Percentiles rank a stretch among this genome's conserved stretches.
phyloP scores from a whole-genome alignment of 2,113 vertebrate genomes.

The Myrmophylax atrothorax region DNA sequence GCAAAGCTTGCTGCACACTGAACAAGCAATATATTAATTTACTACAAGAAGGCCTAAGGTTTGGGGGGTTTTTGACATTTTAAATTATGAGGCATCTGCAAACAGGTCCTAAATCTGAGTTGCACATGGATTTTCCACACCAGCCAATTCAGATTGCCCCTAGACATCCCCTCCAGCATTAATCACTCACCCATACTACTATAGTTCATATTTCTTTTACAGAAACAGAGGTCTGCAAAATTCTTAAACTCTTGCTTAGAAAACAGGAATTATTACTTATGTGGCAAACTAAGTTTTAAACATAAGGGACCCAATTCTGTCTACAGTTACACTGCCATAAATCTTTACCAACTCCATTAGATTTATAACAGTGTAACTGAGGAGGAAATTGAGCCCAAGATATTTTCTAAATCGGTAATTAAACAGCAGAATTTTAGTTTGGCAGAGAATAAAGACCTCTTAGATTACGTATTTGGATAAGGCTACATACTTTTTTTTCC shows the following conservation, averaged over 20 bases:
- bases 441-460: slow-evolving; percentile 20
- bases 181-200: slow-evolving; percentile 43
- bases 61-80: slow-evolving; percentile 22
- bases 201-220: slow-evolving; percentile 56
- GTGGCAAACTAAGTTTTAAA: slow-evolving; percentile 65
- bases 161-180: slow-evolving; percentile 16
- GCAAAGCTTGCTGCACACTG: slow-evolving; percentile 10
- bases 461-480: slow-evolving; percentile 46
- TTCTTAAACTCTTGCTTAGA: slow-evolving; percentile 63
- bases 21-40: slow-evolving; percentile 40
- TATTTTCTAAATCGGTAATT: slow-evolving; percentile 59
- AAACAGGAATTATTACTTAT: slow-evolving; percentile 47
- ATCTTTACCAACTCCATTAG: slow-evolving; percentile 49
- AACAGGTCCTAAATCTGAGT: slow-evolving; percentile 36
- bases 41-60: slow-evolving; percentile 3
- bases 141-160: not conserved
- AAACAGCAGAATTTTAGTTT: slow-evolving; percentile 57
- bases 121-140: slow-evolving; percentile 49
- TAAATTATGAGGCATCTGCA: slow-evolving; percentile 54
- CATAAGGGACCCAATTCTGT: slow-evolving; percentile 57
- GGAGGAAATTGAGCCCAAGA: slow-evolving; percentile 47
- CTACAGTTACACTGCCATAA: slow-evolving; percentile 54
- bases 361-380: slow-evolving; percentile 50
- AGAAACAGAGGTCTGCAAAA: slow-evolving; percentile 49
- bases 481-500: slow-evolving; percentile 1